Evolutionary conservation across 2,113 vertebrate genomes (phyloP), one percentile per base, ranked within the genome.

Genomic region (Odobenus rosmarus): DNA sequence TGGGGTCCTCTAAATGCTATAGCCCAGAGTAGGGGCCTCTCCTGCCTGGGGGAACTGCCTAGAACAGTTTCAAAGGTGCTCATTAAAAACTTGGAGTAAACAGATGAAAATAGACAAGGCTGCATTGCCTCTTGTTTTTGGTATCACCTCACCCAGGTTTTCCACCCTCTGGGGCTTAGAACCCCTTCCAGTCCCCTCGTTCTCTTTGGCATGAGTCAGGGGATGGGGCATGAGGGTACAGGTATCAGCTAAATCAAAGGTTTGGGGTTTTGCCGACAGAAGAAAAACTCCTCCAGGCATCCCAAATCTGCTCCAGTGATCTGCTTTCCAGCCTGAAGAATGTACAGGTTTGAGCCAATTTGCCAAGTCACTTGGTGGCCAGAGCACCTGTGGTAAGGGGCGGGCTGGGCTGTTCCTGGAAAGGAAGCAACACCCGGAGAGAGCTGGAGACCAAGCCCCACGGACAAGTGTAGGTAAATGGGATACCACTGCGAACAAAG

Each of bases 261-360:
- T 83, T 39, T 86, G 85, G 59, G 64, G n/a, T 87, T 92, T 72
- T 28, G 23, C 23, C n/a, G 49, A 76, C 39, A 26, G 39, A 91
- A 96, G 76, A 90, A 84, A 93, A 76, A 57, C 15, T 64, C 76
- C 91, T 96, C 51, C 39, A 91, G 82, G 55, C 33, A 83, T 28
- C 74, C n/a, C 92, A 85, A 79, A 84, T 94, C 71, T 90, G 31
- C 64, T 72, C 36, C 61, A 71, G 62, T 10, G 9, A 89, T 92
- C 49, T 36, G 77, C 53, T 97, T 94, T 91, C 89, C 53, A 95
- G 24, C 14, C 64, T 62, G 33, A 95, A 95, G 77, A 91, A 93
- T 59, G 53, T 19, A 71, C 1, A 1, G 24, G 53, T 46, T 93
- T 77, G 53, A 82, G 57, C 19, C 64, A 31, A 59, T 88, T 55